Evolutionary conservation across 2,797 vertebrate species (phyloP), one percentile per base, ranked within the genome.

Genomic region (Coregonus sp.): DNA sequence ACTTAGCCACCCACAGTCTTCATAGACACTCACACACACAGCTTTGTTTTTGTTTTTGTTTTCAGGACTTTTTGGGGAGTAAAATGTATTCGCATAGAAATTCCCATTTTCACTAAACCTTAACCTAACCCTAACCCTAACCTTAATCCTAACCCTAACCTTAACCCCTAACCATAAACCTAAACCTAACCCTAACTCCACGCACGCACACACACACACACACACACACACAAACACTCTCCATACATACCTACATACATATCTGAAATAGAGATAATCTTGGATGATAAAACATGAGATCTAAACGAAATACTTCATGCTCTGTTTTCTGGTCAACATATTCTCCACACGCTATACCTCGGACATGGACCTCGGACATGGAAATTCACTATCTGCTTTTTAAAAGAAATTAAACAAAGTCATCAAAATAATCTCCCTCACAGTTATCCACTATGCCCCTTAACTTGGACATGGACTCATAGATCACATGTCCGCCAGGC

Each of bases 101-200:
- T 2, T 2, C 31, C 2, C 3, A 33, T 33, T 33, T 33, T 33
- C 31, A 33, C 31, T 33, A 33, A 33, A 2, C 31, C 31, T 40
- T 40, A 40, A 40, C 40, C 40, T 40, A 40, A 40, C 40, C 40
- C 7, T 40, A 40, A 40, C 40, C 40, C 40, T 40, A 40, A 40
- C 1, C 40, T 6, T 37, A 37, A 37, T 37, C 37, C 37, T 37
- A 37, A 40, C 6, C 37, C 37, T 40, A 40, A 40, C 37, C 6
- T 7, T 40, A 40, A 40, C 37, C 37, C 7, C 7, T 82, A 82
- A 66, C 4, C 31, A 15, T 78, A 2, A 1, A 65, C 72, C 85
- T 82, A 89, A 81, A 84, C 87, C 82, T 87, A 80, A 12, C 74
- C 54, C 12, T 54, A 14, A 12, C 52, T n/a, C 16, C 54, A 15